Base-by-base conservation (phyloP, 2,888 invertebrate genomes). In the Aleiodes testaceus region DNA sequence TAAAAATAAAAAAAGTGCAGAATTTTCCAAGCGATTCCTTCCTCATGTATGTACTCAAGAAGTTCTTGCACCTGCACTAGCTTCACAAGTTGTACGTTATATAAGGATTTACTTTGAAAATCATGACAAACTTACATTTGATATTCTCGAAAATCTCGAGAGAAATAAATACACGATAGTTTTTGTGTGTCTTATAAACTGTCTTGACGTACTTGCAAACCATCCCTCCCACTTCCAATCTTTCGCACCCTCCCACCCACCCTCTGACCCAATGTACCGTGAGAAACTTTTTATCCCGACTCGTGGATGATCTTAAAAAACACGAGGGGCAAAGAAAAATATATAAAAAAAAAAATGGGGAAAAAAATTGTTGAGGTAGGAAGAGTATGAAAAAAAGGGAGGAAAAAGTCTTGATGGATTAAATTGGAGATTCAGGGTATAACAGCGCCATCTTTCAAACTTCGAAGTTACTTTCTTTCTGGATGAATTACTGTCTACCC, bases 401-500 rank as follows among this genome's bases (percentile, higher is more conserved):
- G 14, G 1, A 49, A 22, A 66, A 65, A 70, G 61, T 59, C 26
- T 70, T 70, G 59, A 66, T 47, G 64, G 53, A 72, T 68, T 67
- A 72, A 72, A 72, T 72, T 72, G 52, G 64, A 68, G 64, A 72
- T 68, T 72, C 67, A 72, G 14, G 22, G 50, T 63, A 30, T 63
- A 45, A 71, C 53, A 20, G 45, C 14, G 18, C 47, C 67, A 71
- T 71, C 50, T 71, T 71, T 71, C 63, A 71, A 71, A 67, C 63
- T 67, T 71, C 52, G 50, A 71, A 71, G 67, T 71, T 66, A 53
- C 71, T 63, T 63, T 52, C 14, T 59, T 14, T 64, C 53, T 7
- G 16, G 45, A 44, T 68, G 36, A 72, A 64, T 55, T 64, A 67
- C 52, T 30, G 52, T 65, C 55, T 7, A 18, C 26, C 26, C 22